These are phyloP conservation scores for Rosalia funebris DNA, from an alignment of 2,888 invertebrate species.

Conservation along the genomic window DNA sequence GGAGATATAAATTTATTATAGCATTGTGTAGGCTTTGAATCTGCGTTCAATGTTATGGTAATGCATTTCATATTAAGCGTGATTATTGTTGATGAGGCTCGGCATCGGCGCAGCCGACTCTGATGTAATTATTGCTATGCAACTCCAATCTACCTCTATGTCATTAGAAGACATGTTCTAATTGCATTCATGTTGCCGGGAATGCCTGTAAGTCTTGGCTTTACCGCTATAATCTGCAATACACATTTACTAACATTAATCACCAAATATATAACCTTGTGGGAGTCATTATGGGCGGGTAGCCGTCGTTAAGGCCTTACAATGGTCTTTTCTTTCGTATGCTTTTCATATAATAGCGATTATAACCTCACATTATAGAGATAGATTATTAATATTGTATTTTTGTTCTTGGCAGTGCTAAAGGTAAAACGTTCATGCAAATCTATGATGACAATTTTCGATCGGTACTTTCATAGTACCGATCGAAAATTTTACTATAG, in stretches of 20 bases:
- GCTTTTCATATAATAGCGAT: too few relatives aligned
- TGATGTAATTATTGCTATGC: slow-evolving; percentile 42
- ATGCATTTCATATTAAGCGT: slow-evolving; percentile 41
- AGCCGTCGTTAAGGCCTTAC: too few relatives aligned
- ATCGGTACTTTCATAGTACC: too few relatives aligned
- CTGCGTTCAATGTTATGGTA: slow-evolving; percentile 35
- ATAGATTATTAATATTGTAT: too few relatives aligned
- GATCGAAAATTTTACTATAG: too few relatives aligned
- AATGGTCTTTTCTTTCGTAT: too few relatives aligned
- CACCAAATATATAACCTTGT: not conserved
- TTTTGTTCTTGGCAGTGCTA: too few relatives aligned
- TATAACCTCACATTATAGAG: too few relatives aligned
- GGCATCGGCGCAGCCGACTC: slow-evolving; percentile 27
- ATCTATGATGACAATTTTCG: too few relatives aligned
- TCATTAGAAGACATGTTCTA: slow-evolving; percentile 38
- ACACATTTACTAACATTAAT: slow-evolving; percentile 21
- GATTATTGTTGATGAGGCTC: slow-evolving; percentile 42
- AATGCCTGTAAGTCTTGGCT: slow-evolving; percentile 17
- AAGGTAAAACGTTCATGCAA: too few relatives aligned
- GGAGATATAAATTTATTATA: slow-evolving; percentile 24
- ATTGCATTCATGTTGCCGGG: slow-evolving; percentile 36
- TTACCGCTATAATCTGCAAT: slow-evolving; percentile 18
- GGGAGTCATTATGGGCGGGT: too few relatives aligned
- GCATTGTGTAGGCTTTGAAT: slow-evolving; percentile 28
- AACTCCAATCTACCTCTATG: slow-evolving; percentile 35